Evolutionary conservation across 2,113 vertebrate species (phyloP), one percentile per base, ranked within the genome.

Genomic region (Isurus oxyrinchus): DNA sequence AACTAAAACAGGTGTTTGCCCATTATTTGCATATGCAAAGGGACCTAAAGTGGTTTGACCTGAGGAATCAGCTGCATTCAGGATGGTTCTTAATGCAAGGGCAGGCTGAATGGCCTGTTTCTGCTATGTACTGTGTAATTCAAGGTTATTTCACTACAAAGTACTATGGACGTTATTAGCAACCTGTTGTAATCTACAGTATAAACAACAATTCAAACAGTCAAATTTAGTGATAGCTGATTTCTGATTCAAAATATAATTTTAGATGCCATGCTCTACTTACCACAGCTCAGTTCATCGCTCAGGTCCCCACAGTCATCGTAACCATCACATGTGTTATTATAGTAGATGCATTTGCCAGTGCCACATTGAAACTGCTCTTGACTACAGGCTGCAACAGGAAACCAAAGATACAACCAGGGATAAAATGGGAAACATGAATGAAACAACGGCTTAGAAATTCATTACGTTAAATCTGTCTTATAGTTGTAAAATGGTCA

Each of bases 261-360:
- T 57, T 35, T 91, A 35, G 31, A 0, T 63, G 21, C 0, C 59
- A 44, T 4, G 55, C 27, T 63, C 14, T 63, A 97, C 98, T 98
- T 97, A 99, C 99, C 98, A 97, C 99, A 99, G 97, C 97, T 98
- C 5, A 98, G 98, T 94, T 99, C 99, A 13, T 99, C 99, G 0
- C 99, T 99, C 96, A 99, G 98, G 96, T 99, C 99, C 95, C 99
- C 99, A 96, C 99, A 99, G 97, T 99, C 99, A 69, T 99, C 98
- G 0, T 99, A 99, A 0, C 99, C 99, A 44, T 99, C 99, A 97
- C 99, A 99, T 87, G 99, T 97, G 27, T 98, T 98, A 96, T 97
- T 97, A 0, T 97, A 97, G 87, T 98, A 97, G 44, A 99, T 97
- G 96, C 99, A 99, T 88, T 98, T 99, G 1, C 99, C 99, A 0